Base-by-base conservation (phyloP, 2,888 invertebrate genomes). In the Horisme vitalbata region DNA sequence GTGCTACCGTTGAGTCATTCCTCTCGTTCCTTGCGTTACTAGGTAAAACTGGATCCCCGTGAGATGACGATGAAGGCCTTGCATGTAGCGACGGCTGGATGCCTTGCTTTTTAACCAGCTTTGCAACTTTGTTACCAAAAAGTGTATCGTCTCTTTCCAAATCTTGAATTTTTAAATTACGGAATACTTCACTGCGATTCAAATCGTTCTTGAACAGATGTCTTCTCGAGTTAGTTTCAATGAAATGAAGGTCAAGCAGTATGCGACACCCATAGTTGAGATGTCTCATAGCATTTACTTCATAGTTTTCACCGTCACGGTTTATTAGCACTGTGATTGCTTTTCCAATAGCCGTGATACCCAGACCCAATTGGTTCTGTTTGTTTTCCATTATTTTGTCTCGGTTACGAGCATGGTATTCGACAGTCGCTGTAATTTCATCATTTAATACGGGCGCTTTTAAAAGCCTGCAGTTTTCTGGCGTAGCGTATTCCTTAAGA, bases 321-420 rank as follows among this genome's bases (percentile, higher is more conserved):
- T 26, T 33, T 41, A 45, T 9, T 4, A 45, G 36, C 8, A 44
- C 13, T 3, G 44, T 43, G n/a, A 44, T 30, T 1, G 14, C 48
- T 38, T 15, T 49, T 7, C 38, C 33, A n/a, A 49, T 38, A 21
- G 48, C 48, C n/a, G 44, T 35, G 31, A 49, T 44, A 6, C 44
- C 48, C 1, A 49, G 30, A 9, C 44, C 48, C 13, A 44, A 12
- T 44, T 49, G 44, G 21, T 44, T 31, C 21, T 44, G 48, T 7
- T 44, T 49, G 3, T 11, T 10, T 38, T 44, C 39, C 18, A 43
- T 4, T 20, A 32, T 36, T 32, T 21, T 35, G 18, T 39, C 36
- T 4, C 46, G 41, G 9, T 27, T 36, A 15, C 8, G 34, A 2
- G 31, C 26, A 27, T 14, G 11, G 14, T 4, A 21, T 4, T 36